Conservation (phyloP, 2,113 vertebrate genomes). For the Myrmophylax atrothorax region DNA sequence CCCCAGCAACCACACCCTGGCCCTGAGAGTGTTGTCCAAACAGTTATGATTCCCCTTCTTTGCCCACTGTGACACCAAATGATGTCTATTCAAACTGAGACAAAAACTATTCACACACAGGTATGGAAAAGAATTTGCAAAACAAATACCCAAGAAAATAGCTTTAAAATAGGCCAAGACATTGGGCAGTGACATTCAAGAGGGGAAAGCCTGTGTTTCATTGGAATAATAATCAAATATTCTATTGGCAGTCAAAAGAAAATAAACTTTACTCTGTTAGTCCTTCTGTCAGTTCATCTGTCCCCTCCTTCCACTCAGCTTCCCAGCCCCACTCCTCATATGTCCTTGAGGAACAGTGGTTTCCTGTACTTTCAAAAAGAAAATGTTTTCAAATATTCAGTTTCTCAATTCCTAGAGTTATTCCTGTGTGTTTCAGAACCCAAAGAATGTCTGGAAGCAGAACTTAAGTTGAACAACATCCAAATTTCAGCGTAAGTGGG, state of each 20-base stretch:
- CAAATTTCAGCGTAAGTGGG: neutral
- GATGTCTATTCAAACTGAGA: neutral
- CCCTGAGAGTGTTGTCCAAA: neutral
- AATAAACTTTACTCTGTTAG: neutral
- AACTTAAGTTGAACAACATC: neutral
- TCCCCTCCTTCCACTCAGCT: neutral
- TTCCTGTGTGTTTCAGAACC: neutral
- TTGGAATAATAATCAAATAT: constrained; percentile 1
- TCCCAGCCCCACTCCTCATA: neutral
- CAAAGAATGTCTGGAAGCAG: neutral
- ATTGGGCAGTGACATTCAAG: neutral
- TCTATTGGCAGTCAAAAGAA: neutral
- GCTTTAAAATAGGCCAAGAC: neutral
- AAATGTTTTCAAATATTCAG: neutral
- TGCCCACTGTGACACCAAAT: neutral
- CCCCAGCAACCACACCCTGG: neutral
- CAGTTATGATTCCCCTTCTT: neutral
- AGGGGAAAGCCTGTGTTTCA: neutral
- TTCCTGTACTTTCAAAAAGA: neutral
- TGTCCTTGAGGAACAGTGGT: neutral
- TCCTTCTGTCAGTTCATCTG: constrained; percentile 34
- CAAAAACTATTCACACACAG: neutral
- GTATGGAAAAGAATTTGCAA: neutral
- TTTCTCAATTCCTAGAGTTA: neutral
- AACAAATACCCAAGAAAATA: constrained; percentile 32